A percentile compares a stretch with the other conserved stretches of the same genome.
phyloP scores from a whole-genome alignment of 1,140 invertebrate genomes.

The Anastrepha obliqua region DNA sequence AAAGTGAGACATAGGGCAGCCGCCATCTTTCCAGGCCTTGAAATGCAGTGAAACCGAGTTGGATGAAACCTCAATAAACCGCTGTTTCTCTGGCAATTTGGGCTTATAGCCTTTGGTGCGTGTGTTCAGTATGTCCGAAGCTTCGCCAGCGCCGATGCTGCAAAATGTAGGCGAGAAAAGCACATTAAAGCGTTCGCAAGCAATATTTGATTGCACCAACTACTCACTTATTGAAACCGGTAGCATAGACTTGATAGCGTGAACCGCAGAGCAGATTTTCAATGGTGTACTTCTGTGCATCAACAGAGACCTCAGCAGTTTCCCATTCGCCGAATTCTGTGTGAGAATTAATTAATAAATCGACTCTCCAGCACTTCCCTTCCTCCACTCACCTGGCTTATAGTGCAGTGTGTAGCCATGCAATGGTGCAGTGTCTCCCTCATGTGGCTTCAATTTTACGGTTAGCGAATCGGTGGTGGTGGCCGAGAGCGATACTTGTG shows the following conservation, averaged over 20 bases:
- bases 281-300: constrained; percentile 87
- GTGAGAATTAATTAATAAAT: not conserved
- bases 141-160: constrained; percentile 92
- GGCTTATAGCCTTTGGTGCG: constrained; percentile 92
- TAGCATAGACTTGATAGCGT: constrained; percentile 93
- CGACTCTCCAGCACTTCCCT: not conserved
- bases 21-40: constrained; percentile 94
- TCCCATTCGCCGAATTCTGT: constrained; percentile 93
- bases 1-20: constrained; percentile 96
- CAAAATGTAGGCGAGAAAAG: constrained; percentile 53
- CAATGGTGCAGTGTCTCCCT: constrained; percentile 83
- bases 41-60: constrained; percentile 94
- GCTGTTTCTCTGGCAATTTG: constrained; percentile 89
- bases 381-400: constrained; percentile 78
- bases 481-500: constrained; percentile 85
- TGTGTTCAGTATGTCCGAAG: constrained; percentile 89
- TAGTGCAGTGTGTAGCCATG: constrained; percentile 94
- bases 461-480: constrained; percentile 90
- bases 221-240: constrained; percentile 88
- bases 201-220: not conserved
- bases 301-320: constrained; percentile 83
- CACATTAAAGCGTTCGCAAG: not conserved
- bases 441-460: constrained; percentile 86
- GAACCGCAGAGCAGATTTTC: constrained; percentile 93
- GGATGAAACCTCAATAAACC: constrained; percentile 93